Base-by-base conservation (phyloP, 2,113 vertebrate genomes). In the Colaptes auratus region DNA sequence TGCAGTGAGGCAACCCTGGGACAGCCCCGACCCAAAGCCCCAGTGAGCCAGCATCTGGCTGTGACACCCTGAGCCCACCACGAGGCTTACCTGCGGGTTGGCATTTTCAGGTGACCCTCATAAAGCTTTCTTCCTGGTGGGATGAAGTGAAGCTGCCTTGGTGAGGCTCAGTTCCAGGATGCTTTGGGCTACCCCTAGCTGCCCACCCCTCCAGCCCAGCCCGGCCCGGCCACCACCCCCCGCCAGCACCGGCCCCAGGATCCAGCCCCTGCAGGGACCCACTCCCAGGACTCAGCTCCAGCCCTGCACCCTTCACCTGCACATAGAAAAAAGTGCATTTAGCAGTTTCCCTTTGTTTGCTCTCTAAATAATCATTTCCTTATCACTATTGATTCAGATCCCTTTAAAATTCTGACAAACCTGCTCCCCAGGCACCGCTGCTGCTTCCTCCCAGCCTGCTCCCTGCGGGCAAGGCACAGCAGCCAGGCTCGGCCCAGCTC, bases 311-410 rank as follows among this genome's bases (percentile, higher is more conserved):
- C 91, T 89, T 85, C 75, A 70, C 87, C 82, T 1, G 0, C 19
- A 14, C 7, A 6, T 36, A 33, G 7, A 75, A 36, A 55, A 15
- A 35, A 50, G 74, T 24, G 10, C 86, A 35, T 92, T 85, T 64
- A 80, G 93, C 80, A 96, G 69, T 91, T 94, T 77, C 82, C 88
- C 50, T 93, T 93, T 97, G 95, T 96, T 97, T 97, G 95, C 95
- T 96, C 96, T 95, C 92, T 83, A 95, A 97, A 95, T 97, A 96
- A 97, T 96, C 83, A 88, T 93, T 97, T 95, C 95, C 96, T 96
- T 97, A 96, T 96, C 88, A 1, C 72, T 95, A 89, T 95, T 96
- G 86, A 86, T 95, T 92, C 53, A 95, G 89, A 97, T 91, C 91
- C 85, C 85, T 95, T 95, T 96, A 95, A 95, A 91, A 95, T 88